phyloP scores from a whole-genome alignment of 2,797 vertebrate genomes.

The Paramormyrops hopkinsi region DNA sequence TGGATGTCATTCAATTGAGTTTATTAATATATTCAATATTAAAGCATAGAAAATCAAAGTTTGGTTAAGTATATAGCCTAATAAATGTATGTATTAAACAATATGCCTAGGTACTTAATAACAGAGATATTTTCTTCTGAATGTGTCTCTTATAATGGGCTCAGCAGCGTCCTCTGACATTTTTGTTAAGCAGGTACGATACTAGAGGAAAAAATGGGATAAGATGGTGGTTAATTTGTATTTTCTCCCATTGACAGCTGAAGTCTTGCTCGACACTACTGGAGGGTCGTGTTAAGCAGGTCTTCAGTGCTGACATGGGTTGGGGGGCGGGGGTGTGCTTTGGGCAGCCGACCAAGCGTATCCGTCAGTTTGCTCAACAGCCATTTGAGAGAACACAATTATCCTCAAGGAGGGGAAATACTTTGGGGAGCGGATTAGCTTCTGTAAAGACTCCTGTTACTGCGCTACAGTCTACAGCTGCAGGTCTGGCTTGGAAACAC shows the following conservation, averaged over 20 bases:
- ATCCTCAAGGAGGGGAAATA: constrained; percentile 14
- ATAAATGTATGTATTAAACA: neutral
- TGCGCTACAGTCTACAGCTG: neutral
- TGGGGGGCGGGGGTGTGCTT: neutral
- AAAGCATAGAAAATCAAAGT: neutral
- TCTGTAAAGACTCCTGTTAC: constrained; percentile 18
- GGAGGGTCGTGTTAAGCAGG: neutral
- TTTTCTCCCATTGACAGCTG: neutral
- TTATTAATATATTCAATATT: neutral
- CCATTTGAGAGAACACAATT: constrained; percentile 5
- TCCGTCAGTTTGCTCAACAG: neutral
- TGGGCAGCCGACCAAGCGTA: neutral
- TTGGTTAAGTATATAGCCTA: neutral
- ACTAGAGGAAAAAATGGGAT: neutral
- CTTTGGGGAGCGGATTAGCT: constrained; percentile 23
- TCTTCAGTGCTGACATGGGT: neutral
- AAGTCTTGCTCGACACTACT: neutral
- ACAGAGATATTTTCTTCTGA: neutral
- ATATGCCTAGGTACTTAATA: neutral
- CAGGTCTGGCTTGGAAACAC: neutral
- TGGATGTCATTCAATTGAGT: neutral
- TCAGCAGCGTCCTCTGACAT: neutral
- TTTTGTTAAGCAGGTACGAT: neutral
- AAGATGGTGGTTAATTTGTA: neutral
- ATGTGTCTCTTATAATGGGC: neutral